Evolutionary conservation across 2,888 invertebrate genomes (phyloP).

Genomic region (Metalampra italica): DNA sequence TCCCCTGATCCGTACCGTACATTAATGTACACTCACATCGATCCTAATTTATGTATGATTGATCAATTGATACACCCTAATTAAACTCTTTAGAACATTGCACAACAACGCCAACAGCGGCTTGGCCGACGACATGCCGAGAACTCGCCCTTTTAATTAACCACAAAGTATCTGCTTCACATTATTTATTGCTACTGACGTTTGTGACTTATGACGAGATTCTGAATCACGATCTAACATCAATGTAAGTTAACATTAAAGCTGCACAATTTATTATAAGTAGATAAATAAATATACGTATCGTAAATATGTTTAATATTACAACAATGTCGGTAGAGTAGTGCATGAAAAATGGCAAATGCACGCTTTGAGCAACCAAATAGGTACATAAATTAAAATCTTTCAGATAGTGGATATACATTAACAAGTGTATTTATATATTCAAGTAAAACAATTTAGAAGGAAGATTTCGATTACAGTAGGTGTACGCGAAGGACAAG

Average conservation of each 20-base stretch:
- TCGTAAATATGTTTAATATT: slow-evolving; percentile 44
- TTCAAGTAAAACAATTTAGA: slow-evolving; percentile 24
- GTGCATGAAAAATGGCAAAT: slow-evolving; percentile 38
- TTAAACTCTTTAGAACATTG: slow-evolving; percentile 52
- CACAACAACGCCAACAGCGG: slow-evolving; percentile 39
- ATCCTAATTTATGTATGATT: slow-evolving; percentile 14
- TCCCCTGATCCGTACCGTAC: too few species aligned
- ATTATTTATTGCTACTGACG: slow-evolving; percentile 72
- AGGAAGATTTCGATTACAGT: slow-evolving; percentile 35
- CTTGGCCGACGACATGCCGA: slow-evolving; percentile 35
- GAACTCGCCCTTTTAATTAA: slow-evolving; percentile 34
- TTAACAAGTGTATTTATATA: slow-evolving; percentile 60
- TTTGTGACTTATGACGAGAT: slow-evolving; percentile 79
- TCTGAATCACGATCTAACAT: slow-evolving; percentile 78
- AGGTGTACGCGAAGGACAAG: slow-evolving; percentile 31
- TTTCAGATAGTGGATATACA: slow-evolving; percentile 56
- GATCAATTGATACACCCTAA: slow-evolving; percentile 25
- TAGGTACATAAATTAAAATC: slow-evolving; percentile 47
- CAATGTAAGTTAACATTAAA: slow-evolving; percentile 78
- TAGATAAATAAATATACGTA: slow-evolving; percentile 73
- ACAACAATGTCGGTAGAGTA: slow-evolving; percentile 63
- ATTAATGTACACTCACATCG: neutral
- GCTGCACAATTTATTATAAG: slow-evolving; percentile 75
- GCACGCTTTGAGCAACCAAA: slow-evolving; percentile 71
- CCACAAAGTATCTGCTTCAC: slow-evolving; percentile 59